A percentile compares a stretch with the other conserved stretches of the same genome.
These are phyloP conservation scores for Rhinichthys klamathensis DNA, from an alignment of 2,113 vertebrate species.

Conservation along the genomic window DNA sequence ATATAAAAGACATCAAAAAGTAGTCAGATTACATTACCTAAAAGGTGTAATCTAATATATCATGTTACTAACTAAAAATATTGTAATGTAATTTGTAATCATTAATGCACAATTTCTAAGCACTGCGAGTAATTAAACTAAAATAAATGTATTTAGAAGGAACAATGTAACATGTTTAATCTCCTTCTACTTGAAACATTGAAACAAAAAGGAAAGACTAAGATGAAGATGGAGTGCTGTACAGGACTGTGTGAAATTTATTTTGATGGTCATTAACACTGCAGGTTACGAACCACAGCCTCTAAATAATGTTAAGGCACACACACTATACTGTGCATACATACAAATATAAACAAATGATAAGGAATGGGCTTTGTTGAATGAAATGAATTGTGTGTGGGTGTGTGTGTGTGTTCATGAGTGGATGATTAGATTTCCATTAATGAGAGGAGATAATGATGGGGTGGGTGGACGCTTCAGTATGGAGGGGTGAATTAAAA, in stretches of 20 bases:
- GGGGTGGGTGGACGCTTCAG: constrained; percentile 55
- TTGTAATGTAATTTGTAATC: not conserved
- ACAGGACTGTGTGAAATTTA: not conserved
- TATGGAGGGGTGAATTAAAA: constrained; percentile 79
- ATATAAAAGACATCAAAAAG: not conserved
- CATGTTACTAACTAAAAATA: not conserved
- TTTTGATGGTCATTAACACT: constrained; percentile 6
- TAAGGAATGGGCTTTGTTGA: constrained; percentile 10
- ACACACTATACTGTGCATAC: not conserved
- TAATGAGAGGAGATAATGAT: constrained; percentile 70
- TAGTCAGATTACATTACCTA: not conserved
- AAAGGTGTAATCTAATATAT: not conserved
- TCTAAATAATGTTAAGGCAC: not conserved
- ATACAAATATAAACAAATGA: not conserved
- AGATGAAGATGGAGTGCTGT: not conserved
- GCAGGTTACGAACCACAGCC: not conserved
- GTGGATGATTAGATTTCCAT: constrained; percentile 72
- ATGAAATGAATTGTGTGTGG: constrained; percentile 37
- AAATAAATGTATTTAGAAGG: not conserved
- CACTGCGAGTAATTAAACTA: not conserved
- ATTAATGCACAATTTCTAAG: not conserved
- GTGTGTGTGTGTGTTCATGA: not conserved
- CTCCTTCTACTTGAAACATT: not conserved
- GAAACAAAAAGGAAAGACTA: not conserved
- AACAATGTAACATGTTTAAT: not conserved